Percentiles rank a stretch among this genome's conserved stretches.
Evolutionary conservation across 2,113 vertebrate genomes (phyloP).

Genomic region (Lamprotornis superbus): DNA sequence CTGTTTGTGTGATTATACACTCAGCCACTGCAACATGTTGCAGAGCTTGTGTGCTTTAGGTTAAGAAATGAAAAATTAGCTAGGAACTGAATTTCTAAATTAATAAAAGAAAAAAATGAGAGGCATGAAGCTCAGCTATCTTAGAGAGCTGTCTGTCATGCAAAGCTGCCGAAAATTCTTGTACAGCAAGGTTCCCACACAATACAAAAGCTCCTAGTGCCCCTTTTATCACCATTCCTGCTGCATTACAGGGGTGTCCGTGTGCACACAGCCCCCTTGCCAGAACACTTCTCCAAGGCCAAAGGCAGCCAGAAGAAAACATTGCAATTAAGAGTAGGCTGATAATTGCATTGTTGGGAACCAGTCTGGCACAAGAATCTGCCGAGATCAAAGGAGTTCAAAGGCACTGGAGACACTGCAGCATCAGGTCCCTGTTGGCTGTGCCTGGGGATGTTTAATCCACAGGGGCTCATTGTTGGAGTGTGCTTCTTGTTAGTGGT

Average conservation of each 20-base stretch:
- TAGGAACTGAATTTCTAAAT: background rate
- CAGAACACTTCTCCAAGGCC: background rate
- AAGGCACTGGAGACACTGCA: background rate
- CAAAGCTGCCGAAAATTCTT: background rate
- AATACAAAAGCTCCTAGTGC: background rate
- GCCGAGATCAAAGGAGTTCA: constrained; percentile 19
- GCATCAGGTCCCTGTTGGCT: background rate
- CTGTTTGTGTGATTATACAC: background rate
- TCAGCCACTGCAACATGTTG: background rate
- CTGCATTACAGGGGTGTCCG: constrained; percentile 3
- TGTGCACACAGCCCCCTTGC: background rate
- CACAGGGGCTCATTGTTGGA: background rate
- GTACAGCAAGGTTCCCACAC: constrained; percentile 28
- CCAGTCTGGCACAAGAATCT: constrained; percentile 49
- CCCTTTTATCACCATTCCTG: constrained; percentile 2
- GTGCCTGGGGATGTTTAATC: background rate
- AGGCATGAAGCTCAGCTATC: background rate
- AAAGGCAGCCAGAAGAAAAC: constrained; percentile 24
- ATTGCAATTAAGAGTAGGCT: constrained; percentile 35
- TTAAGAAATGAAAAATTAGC: background rate
- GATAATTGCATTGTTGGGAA: constrained; percentile 51
- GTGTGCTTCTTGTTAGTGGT: no score
- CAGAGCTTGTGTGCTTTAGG: background rate
- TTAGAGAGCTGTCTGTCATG: background rate
- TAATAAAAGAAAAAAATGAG: background rate